Evolutionary conservation across 1,140 invertebrate species (phyloP).

Genomic region (Dreissena polymorpha): DNA sequence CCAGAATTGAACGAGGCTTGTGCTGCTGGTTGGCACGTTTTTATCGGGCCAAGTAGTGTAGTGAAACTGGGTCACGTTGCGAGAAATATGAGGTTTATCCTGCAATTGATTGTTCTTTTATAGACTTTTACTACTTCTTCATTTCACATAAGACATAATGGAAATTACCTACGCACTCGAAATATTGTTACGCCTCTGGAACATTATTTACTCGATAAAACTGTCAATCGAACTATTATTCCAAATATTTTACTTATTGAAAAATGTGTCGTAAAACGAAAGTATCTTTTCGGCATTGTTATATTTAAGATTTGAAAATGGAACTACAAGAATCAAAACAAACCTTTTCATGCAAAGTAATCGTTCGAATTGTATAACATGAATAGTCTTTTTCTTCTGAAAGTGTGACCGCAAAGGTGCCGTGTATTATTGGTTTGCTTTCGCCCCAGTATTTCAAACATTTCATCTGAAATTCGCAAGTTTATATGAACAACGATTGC

Average conservation of each 20-base stretch:
- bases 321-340: neutral
- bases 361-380: constrained; percentile 8
- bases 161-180: neutral
- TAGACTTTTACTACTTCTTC: neutral
- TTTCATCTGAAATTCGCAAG: constrained; percentile 86
- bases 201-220: neutral
- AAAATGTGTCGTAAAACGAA: too few species aligned
- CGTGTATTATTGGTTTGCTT: neutral
- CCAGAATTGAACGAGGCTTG: constrained; percentile 82
- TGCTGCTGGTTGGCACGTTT: constrained; percentile 82
- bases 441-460: constrained; percentile 98
- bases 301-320: neutral
- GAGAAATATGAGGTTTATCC: neutral
- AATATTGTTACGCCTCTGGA: neutral
- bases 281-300: too few species aligned
- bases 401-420: constrained; percentile 73
- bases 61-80: constrained; percentile 83
- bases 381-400: constrained; percentile 4
- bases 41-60: constrained; percentile 84
- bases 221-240: too few species aligned
- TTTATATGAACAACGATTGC: neutral
- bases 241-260: too few species aligned
- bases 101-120: neutral
- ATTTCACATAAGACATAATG: neutral
- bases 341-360: constrained; percentile 12